These are phyloP conservation scores for Sinocyclocheilus rhinocerous DNA, from an alignment of 2,113 vertebrate genomes.

Conservation along the genomic window DNA sequence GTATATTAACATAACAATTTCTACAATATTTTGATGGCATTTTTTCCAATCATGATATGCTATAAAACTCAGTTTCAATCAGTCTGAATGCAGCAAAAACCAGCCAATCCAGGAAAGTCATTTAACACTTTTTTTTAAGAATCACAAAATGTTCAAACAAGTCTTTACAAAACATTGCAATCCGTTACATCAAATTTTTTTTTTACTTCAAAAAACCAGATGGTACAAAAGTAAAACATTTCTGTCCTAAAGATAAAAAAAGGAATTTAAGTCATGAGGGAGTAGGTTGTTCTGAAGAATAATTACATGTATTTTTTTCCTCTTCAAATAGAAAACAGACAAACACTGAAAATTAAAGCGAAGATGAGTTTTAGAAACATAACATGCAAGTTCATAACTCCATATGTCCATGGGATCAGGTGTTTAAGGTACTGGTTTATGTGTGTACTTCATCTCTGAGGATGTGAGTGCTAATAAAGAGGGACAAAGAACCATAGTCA, in stretches of 20 bases:
- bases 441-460: neutral
- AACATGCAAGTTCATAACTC: neutral
- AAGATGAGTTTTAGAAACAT: neutral
- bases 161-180: neutral
- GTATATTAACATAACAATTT: neutral
- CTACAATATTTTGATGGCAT: neutral
- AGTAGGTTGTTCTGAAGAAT: neutral
- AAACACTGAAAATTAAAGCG: neutral
- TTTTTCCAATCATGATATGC: neutral
- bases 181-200: neutral
- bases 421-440: neutral
- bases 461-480: constrained; percentile 13
- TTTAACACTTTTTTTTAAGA: neutral
- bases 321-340: neutral
- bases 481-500: neutral
- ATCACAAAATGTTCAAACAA: neutral
- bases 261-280: neutral
- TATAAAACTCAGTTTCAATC: neutral
- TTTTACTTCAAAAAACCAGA: neutral
- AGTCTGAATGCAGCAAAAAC: neutral
- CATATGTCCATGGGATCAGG: neutral
- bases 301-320: neutral
- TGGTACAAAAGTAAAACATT: neutral
- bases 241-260: neutral
- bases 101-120: neutral